Evolutionary conservation across 2,888 invertebrate genomes (phyloP).

Genomic region (Troides oblongomaculatus): DNA sequence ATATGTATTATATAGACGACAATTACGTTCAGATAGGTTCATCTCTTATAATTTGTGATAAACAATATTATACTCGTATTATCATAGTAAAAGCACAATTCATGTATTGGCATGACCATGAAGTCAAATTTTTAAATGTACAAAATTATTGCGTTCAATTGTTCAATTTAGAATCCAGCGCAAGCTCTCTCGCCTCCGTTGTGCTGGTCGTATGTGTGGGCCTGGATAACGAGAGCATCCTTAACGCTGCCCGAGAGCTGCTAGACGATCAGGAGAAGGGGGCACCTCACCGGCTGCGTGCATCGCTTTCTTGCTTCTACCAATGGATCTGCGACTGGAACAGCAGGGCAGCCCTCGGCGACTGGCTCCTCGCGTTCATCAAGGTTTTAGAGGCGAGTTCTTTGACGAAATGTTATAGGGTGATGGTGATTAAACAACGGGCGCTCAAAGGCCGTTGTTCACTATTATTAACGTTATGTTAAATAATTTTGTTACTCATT

Average conservation of each 20-base stretch:
- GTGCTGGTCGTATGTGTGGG: slow-evolving; percentile 80
- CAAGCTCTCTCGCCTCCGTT: slow-evolving; percentile 80
- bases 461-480: too few species aligned
- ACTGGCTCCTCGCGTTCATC: slow-evolving; percentile 84
- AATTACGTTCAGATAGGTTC: too few species aligned
- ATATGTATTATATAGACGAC: too few species aligned
- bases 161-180: slow-evolving; percentile 57
- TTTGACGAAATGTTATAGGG: too few species aligned
- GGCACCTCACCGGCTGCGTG: slow-evolving; percentile 77
- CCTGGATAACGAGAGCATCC: slow-evolving; percentile 52
- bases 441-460: too few species aligned
- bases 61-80: too few species aligned
- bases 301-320: slow-evolving; percentile 83
- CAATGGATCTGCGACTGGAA: slow-evolving; percentile 84
- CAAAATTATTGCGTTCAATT: too few species aligned
- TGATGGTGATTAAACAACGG: background rate
- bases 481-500: too few species aligned
- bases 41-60: too few species aligned
- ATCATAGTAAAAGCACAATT: too few species aligned
- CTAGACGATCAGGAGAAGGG: slow-evolving; percentile 63
- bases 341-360: slow-evolving; percentile 81
- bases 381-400: slow-evolving; percentile 78
- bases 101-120: too few species aligned
- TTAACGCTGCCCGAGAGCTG: slow-evolving; percentile 61
- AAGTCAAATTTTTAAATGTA: too few species aligned